Base-by-base conservation (phyloP, 2,888 invertebrate species). In the Sinotaia quadrata region DNA sequence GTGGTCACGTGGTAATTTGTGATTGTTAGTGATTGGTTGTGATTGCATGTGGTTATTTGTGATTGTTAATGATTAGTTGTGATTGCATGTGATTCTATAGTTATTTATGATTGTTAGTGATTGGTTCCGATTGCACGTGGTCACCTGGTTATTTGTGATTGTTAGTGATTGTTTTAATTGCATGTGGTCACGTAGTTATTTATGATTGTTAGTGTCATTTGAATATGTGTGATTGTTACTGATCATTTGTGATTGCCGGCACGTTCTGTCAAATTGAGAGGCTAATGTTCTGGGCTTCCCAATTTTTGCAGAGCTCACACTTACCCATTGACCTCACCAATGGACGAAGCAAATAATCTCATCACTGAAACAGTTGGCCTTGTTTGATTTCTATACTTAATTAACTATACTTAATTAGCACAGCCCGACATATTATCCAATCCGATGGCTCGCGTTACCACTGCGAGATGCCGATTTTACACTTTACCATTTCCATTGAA, bases 201-300 rank as follows among this genome's bases (percentile, higher is more conserved):
- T 52, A 31, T 52, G 29, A 29, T 15, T 52, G 52, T 52, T 27
- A 29, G 52, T 52, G 52, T 52, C 31, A 3, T 8, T 2, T 2
- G 52, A 29, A 31, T 52, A 24, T 52, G 52, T 52, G 52, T 52
- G 52, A 12, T 27, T 52, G 52, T 52, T 27, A 29, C 29, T 52
- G 52, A 29, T 27, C 31, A 31, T 52, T 0, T 52, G 52, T 52
- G 5, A 29, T 27, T 52, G 52, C 31, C n/a, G n/a, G n/a, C n/a
- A n/a, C n/a, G n/a, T n/a, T n/a, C n/a, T n/a, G n/a, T n/a, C n/a
- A n/a, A n/a, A n/a, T n/a, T n/a, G n/a, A n/a, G n/a, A n/a, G n/a
- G n/a, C n/a, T n/a, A n/a, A n/a, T n/a, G n/a, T n/a, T n/a, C n/a
- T n/a, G n/a, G n/a, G n/a, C n/a, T n/a, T n/a, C n/a, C n/a, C n/a